Evolutionary conservation across 2,113 vertebrate species (phyloP).

Genomic region (Salvelinus alpinus): DNA sequence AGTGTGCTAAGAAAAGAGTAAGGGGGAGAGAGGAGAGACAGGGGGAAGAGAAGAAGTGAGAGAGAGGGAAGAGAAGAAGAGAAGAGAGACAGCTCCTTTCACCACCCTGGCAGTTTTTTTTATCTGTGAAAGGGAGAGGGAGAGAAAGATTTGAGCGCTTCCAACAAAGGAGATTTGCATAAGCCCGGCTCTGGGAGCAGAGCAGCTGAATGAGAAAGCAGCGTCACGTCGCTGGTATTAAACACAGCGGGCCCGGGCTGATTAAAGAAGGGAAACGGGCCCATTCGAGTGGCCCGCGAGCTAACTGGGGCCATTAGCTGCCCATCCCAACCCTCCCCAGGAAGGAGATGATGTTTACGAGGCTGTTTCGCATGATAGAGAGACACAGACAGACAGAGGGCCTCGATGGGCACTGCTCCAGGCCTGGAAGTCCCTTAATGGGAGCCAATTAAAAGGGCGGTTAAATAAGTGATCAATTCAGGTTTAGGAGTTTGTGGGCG

Average conservation of each 20-base stretch:
- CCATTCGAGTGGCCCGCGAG: conserved; percentile 56
- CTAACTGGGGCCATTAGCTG: conserved; percentile 50
- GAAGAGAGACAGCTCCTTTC: conserved; percentile 39
- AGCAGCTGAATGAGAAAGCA: conserved; percentile 76
- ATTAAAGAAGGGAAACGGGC: conserved; percentile 70
- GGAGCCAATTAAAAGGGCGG: conserved; percentile 57
- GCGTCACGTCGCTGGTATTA: conserved; percentile 65
- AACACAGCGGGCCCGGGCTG: conserved; percentile 64
- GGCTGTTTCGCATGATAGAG: conserved; percentile 5
- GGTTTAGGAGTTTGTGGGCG: conserved; percentile 59
- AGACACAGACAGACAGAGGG: conserved; percentile 21
- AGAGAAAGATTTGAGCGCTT: conserved; percentile 67
- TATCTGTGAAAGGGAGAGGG: conserved; percentile 55
- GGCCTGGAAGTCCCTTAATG: conserved; percentile 61
- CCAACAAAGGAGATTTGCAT: conserved; percentile 78
- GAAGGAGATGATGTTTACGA: conserved; percentile 59
- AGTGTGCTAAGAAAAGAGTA: neutral
- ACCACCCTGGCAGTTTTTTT: conserved; percentile 53
- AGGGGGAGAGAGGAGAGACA: conserved; percentile 20
- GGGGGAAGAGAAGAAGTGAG: conserved; percentile 13
- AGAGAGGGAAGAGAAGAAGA: conserved; percentile 16
- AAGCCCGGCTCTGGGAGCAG: conserved; percentile 73
- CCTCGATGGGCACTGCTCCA: conserved; percentile 58
- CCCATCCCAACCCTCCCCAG: conserved; percentile 9
- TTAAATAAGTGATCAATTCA: conserved; percentile 69